A percentile compares a stretch with the other conserved stretches of the same genome.
phyloP scores from a whole-genome alignment of 37 sponge, comb jelly and placozoan genomes.

The Ephydatia muelleri region DNA sequence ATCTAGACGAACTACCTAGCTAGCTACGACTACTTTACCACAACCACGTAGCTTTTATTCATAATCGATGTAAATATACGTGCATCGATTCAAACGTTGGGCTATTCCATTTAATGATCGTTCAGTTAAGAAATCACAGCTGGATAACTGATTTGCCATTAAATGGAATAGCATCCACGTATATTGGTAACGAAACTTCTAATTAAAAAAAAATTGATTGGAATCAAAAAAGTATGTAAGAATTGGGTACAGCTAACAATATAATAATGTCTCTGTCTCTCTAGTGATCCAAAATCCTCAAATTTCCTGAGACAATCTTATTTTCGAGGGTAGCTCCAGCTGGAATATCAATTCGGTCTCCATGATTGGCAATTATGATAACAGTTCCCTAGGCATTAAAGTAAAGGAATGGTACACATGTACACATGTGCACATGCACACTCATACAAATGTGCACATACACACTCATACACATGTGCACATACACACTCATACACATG shows the following conservation, averaged over 20 bases:
- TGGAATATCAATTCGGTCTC: constrained; percentile 97
- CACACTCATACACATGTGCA: too few species aligned
- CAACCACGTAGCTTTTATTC: background rate
- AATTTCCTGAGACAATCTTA: constrained; percentile 96
- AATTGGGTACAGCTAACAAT: background rate
- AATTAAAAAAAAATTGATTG: too few species aligned
- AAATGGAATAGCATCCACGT: too few species aligned
- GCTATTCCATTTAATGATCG: background rate
- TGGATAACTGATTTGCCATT: background rate
- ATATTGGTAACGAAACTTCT: too few species aligned
- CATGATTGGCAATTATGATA: constrained; percentile 98
- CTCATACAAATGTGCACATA: too few species aligned
- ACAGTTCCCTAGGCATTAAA: constrained; percentile 86
- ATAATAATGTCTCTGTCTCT: background rate
- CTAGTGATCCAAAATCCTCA: constrained; percentile 94
- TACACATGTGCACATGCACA: too few species aligned
- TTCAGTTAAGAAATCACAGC: background rate
- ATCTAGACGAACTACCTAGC: background rate
- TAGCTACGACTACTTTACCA: background rate
- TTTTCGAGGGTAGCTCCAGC: constrained; percentile 86
- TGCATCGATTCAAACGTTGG: background rate
- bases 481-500: too few species aligned
- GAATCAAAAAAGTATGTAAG: constrained; percentile 13
- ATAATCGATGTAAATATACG: too few species aligned
- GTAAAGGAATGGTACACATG: too few species aligned